Conservation (phyloP, 2,113 vertebrate species). For the Perca fluviatilis region DNA sequence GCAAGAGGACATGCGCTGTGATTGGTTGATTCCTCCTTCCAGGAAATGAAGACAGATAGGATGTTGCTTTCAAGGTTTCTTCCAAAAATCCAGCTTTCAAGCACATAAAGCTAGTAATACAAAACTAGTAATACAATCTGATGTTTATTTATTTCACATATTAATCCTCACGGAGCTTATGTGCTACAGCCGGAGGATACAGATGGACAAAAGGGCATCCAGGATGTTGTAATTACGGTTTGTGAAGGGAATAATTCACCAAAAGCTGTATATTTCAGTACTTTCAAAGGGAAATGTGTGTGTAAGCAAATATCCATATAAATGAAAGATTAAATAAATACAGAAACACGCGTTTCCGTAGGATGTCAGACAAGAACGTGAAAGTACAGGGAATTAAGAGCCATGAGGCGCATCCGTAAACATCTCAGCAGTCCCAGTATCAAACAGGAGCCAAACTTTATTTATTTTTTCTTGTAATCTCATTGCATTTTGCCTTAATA, state of each 20-base stretch:
- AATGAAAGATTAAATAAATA: neutral
- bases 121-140: neutral
- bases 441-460: neutral
- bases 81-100: neutral
- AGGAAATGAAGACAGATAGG: slow-evolving; percentile 38
- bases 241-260: neutral
- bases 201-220: fast-evolving
- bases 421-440: neutral
- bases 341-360: neutral
- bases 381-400: neutral
- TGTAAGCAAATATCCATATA: neutral
- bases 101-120: neutral
- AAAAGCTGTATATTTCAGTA: neutral
- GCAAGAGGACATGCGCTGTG: neutral
- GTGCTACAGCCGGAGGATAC: neutral
- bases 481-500: neutral
- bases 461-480: neutral
- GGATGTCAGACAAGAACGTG: neutral
- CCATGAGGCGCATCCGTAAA: neutral
- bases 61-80: slow-evolving; percentile 48
- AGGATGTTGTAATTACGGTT: neutral
- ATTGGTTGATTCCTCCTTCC: slow-evolving; percentile 58
- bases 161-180: fast-evolving
- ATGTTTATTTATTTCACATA: neutral
- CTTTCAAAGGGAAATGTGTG: neutral